Base-by-base conservation (phyloP, 2,797 vertebrate species). In the Clarias pachynema region DNA sequence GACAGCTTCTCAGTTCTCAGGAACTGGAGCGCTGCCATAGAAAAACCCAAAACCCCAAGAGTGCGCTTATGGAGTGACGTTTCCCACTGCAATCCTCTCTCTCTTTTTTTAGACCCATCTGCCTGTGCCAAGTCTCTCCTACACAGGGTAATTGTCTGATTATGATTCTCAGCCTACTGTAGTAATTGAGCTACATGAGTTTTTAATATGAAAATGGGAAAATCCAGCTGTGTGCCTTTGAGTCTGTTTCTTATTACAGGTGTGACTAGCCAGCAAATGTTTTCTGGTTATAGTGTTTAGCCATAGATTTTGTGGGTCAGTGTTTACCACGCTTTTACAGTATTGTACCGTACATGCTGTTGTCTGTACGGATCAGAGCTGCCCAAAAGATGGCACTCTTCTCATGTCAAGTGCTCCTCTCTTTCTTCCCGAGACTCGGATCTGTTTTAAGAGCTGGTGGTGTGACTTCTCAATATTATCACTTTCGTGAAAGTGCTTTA, bases 321-420 rank as follows among this genome's bases (percentile, higher is more conserved):
- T 26, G 20, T 79, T 56, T 34, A 78, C n/a, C 24, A 59, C 9
- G 24, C 74, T 22, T 66, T 68, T 49, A 37, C 44, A 49, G 44
- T 49, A 49, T 15, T 66, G 59, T 31, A 37, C 44, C 0, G 10
- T 49, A 49, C 31, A 60, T 72, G 59, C 75, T 26, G 79, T 65
- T 69, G 10, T 82, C 59, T 82, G 53, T 77, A 70, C 62, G 16
- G 16, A 81, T 74, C 80, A 80, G 49, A 81, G 79, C 70, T 85
- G 86, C 91, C 89, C 84, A 85, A 78, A 20, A 96, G 95, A 93
- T 95, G 95, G 95, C 94, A 94, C 93, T 95, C 91, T 95, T 90
- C 89, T 94, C 94, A 94, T 95, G 91, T 92, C 89, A 88, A 91
- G 90, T 86, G 56, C 86, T 87, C 81, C 87, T 83, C 1, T 40